Evolutionary conservation across 2,113 vertebrate genomes (phyloP), one percentile per base, ranked within the genome.

Genomic region (Ursus arctos): DNA sequence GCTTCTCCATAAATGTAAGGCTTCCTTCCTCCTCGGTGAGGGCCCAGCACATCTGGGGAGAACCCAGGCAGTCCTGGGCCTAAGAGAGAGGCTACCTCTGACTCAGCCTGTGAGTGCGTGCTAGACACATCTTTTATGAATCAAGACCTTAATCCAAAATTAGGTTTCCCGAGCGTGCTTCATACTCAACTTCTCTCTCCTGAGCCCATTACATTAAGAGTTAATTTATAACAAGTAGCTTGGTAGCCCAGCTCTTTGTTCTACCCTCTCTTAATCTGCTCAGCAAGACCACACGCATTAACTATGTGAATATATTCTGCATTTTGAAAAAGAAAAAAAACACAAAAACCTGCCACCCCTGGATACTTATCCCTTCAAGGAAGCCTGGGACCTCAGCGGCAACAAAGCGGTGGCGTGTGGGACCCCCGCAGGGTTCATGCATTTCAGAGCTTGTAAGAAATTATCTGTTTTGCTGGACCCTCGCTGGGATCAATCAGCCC

Each of bases 401-500:
- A 97, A 98, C 97, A 97, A 77, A 97, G 97, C 93, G 24, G 28
- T 96, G 96, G 95, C 95, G 97, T 94, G 92, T 97, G 61, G 43
- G 96, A 97, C 88, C 95, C 98, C 98, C 40, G 33, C 81, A 0
- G 98, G 0, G 96, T 95, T 99, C 98, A 98, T 99, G 98, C 98
- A 98, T 98, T 98, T 98, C 94, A 98, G 98, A 98, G 95, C 94
- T 94, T 98, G 94, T 0, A 82, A 99, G 97, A 98, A 98, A 99
- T 99, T 98, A 98, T 98, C 98, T 98, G 94, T 99, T 98, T 98
- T 98, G 98, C 97, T 4, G 97, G 97, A 98, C 97, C 72, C 98
- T 98, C 65, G 98, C 99, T 98, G 99, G 98, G 98, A 98, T 99
- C 98, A 99, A 99, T 99, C 98, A 98, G 94, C 96, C 97, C 98